A percentile compares a stretch with the other conserved stretches of the same genome.
Conservation (phyloP, 2,113 vertebrate species). For the Tympanuchus pallidicinctus region DNA sequence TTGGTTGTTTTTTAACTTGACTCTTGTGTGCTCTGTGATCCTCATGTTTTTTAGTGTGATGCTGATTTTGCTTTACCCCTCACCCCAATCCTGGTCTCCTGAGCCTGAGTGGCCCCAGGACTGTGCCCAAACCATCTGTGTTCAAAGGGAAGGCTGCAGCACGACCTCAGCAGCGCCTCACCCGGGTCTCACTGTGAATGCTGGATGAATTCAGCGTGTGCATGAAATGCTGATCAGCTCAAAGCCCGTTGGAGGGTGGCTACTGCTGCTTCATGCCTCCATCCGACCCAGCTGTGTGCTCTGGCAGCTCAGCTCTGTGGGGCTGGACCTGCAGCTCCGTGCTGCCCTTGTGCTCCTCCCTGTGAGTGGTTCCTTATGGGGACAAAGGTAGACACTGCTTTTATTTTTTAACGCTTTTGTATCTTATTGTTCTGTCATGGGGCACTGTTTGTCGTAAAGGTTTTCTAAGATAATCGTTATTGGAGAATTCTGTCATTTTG, state of each 20-base stretch:
- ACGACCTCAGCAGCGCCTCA: not conserved
- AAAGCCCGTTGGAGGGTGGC: not conserved
- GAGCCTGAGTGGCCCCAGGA: not conserved
- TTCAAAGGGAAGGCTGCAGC: not conserved
- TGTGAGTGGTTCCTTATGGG: not conserved
- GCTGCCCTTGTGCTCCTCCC: not conserved
- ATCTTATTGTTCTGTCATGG: conserved; percentile 11
- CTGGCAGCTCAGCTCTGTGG: not conserved
- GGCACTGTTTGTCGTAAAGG: not conserved
- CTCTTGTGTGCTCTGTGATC: not conserved
- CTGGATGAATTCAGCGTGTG: not conserved
- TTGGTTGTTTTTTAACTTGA: not conserved
- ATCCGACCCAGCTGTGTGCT: not conserved
- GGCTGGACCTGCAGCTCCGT: not conserved
- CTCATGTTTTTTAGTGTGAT: not conserved
- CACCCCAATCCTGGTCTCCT: not conserved
- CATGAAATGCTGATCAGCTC: not conserved
- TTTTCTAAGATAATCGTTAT: conserved; percentile 48
- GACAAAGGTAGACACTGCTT: not conserved
- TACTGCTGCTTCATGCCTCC: not conserved
- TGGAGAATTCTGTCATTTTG: not conserved
- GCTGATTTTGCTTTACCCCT: not conserved
- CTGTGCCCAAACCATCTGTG: not conserved
- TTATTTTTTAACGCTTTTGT: not conserved
- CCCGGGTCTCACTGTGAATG: not conserved